A percentile compares a stretch with the other conserved stretches of the same genome.
Evolutionary conservation across 2,113 vertebrate species (phyloP).

Genomic region (Indri indri): DNA sequence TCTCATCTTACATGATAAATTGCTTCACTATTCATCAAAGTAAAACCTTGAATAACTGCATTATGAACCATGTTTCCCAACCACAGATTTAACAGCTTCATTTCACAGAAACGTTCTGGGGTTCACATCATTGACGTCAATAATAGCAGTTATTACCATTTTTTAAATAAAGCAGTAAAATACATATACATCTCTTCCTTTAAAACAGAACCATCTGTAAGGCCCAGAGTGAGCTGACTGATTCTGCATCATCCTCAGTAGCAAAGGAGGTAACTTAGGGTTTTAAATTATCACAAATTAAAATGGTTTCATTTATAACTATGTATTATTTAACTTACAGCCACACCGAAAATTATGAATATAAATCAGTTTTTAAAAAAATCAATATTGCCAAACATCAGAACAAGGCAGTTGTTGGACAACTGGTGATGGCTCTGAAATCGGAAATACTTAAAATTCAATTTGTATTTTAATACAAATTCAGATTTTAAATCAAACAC

Average conservation of each 20-base stretch:
- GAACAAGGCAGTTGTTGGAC: neutral
- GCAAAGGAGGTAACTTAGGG: neutral
- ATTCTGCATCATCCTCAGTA: neutral
- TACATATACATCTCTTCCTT: neutral
- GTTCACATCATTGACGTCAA: neutral
- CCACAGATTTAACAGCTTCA: neutral
- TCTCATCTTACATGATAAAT: neutral
- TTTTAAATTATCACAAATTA: neutral
- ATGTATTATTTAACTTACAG: neutral
- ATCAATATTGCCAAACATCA: neutral
- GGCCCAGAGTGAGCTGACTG: neutral
- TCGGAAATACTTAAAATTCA: constrained; percentile 11
- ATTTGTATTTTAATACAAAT: neutral
- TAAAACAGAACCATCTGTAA: neutral
- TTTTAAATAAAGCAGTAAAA: neutral
- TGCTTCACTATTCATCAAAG: constrained; percentile 2
- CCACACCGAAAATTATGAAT: neutral
- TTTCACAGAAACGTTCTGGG: neutral
- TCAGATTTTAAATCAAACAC: neutral
- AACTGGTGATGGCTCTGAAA: neutral
- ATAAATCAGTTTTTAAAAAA: neutral
- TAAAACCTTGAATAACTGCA: neutral
- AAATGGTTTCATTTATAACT: neutral
- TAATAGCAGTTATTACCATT: neutral
- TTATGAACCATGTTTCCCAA: neutral